Evolutionary conservation across 1,140 invertebrate species (phyloP), one percentile per base, ranked within the genome.

Genomic region (Coboldia fuscipes): DNA sequence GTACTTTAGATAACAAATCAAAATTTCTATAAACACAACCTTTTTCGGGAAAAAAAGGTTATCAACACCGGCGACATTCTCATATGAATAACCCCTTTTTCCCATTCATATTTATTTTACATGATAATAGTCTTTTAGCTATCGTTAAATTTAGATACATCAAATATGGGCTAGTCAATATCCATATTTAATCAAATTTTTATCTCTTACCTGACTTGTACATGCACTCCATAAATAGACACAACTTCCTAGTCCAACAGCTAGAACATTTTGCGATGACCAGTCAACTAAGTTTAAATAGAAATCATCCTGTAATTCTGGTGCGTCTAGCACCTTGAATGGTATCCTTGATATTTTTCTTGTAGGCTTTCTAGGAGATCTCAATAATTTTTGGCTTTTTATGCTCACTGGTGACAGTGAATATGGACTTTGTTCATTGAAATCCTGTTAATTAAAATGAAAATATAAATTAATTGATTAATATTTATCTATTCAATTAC

Each of bases 191-290:
- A n/a, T n/a, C n/a, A n/a, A n/a, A n/a, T n/a, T n/a, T n/a, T n/a
- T n/a, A n/a, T n/a, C 27, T 48, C 52, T 43, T 36, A 83, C 79
- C 67, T 98, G 92, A 54, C 90, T 96, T 39, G 92, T 98, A 50
- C 89, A 96, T 0, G 94, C 94, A 45, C 89, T 97, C 96, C 96
- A 99, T 26, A 99, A 57, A 61, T 99, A 99, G 2, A 99, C 96
- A 57, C 92, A 97, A 41, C 85, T 90, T 8, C 90, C 92, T 1
- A 99, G 60, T 0, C 94, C 96, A n/a, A 99, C 96, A 54, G 89
- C 93, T 15, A 99, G 68, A 5, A 98, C 89, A 61, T 99, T 98
- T 56, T 94, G 89, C 5, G 88, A 89, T 2, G 92, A 97, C 96
- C 96, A 99, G 58, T 99, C 96, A 5, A 99, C 94, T 36, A 99